These are phyloP conservation scores for Bos javanicus DNA, from an alignment of 2,113 vertebrate species.

Conservation along the genomic window DNA sequence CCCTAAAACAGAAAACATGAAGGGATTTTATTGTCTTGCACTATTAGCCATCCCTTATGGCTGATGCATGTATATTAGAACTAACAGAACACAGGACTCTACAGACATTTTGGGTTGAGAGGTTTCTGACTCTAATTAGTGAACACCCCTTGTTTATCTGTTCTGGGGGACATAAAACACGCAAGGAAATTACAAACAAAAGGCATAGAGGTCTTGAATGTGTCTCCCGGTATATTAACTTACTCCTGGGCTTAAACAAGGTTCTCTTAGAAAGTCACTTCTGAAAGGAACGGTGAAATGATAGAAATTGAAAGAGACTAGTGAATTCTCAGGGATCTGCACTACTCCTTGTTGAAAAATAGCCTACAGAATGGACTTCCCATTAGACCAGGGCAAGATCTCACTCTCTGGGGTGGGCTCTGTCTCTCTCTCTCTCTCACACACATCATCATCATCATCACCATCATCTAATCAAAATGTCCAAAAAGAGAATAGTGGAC, in stretches of 20 bases:
- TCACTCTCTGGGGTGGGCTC: neutral
- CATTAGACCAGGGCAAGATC: neutral
- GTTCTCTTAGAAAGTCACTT: neutral
- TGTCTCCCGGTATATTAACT: slow-evolving; percentile 26
- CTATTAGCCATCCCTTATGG: slow-evolving; percentile 75
- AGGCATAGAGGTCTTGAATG: neutral
- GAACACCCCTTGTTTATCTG: slow-evolving; percentile 64
- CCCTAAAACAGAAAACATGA: slow-evolving; percentile 77
- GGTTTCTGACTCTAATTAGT: slow-evolving; percentile 71
- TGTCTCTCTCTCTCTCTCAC: neutral
- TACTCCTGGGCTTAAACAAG: neutral
- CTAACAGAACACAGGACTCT: slow-evolving; percentile 71
- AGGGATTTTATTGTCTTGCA: slow-evolving; percentile 81
- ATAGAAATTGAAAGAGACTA: neutral
- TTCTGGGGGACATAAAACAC: slow-evolving; percentile 17
- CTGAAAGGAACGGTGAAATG: slow-evolving; percentile 10
- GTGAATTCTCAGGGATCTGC: neutral
- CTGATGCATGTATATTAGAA: slow-evolving; percentile 74
- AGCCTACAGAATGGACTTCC: neutral
- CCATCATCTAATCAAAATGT: neutral
- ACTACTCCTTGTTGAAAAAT: neutral
- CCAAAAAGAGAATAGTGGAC: neutral
- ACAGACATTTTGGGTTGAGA: slow-evolving; percentile 73
- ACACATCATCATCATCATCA: neutral
- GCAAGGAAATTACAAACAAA: slow-evolving; percentile 31